phyloP scores from a whole-genome alignment of 2,113 vertebrate genomes.

The Pseudorectes ferrugineus region DNA sequence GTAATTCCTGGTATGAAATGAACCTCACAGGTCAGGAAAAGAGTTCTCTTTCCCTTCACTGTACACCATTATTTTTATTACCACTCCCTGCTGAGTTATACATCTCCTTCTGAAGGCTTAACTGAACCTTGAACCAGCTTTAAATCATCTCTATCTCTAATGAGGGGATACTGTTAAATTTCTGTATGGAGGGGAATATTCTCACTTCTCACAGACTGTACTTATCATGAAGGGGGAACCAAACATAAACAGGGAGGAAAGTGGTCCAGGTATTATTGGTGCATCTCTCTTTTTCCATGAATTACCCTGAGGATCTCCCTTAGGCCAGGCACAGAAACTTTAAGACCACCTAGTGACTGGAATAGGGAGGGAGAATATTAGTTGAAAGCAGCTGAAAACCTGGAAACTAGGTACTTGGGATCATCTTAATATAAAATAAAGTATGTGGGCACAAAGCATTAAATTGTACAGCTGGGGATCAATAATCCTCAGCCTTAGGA shows the following conservation, averaged over 20 bases:
- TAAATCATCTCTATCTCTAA: neutral
- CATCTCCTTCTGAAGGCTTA: neutral
- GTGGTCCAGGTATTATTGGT: neutral
- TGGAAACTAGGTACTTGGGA: neutral
- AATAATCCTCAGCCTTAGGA: neutral
- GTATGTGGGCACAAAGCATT: neutral
- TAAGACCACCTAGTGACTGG: neutral
- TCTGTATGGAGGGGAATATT: neutral
- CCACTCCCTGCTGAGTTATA: neutral
- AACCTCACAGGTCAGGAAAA: neutral
- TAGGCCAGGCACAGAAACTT: neutral
- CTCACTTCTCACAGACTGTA: neutral
- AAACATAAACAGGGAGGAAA: neutral
- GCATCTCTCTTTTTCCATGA: neutral
- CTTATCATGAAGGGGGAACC: neutral
- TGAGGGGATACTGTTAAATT: neutral
- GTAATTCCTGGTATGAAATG: neutral
- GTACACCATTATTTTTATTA: neutral
- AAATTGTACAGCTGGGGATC: neutral
- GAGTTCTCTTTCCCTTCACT: neutral
- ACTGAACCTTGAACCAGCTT: neutral
- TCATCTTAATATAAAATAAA: neutral
- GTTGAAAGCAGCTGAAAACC: neutral
- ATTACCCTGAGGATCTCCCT: neutral
- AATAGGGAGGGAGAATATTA: neutral